Percentiles rank a stretch among this genome's conserved stretches.
These are phyloP conservation scores for Dicentrarchus labrax DNA, from an alignment of 2,113 vertebrate genomes.

Conservation along the genomic window DNA sequence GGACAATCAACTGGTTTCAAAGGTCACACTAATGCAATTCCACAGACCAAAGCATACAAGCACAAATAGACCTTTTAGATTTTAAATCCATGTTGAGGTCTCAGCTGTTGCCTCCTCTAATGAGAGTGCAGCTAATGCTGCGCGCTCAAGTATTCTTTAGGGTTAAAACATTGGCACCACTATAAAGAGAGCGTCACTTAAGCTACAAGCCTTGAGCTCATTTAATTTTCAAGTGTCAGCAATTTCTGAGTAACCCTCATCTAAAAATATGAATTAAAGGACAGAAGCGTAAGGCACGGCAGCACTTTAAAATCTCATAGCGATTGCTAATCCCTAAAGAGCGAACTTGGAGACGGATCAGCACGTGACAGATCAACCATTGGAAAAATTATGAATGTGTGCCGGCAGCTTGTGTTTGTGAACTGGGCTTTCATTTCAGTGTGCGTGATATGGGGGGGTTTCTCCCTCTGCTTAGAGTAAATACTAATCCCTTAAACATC, in stretches of 20 bases:
- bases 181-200: slow-evolving; percentile 57
- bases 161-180: slow-evolving; percentile 52
- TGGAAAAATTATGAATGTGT: slow-evolving; percentile 77
- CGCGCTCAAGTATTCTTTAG: slow-evolving; percentile 23
- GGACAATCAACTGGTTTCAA: slow-evolving; percentile 20
- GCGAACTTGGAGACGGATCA: slow-evolving; percentile 53
- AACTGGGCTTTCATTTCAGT: slow-evolving; percentile 44
- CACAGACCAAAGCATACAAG: slow-evolving; percentile 34
- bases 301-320: slow-evolving; percentile 20
- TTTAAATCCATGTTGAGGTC: slow-evolving; percentile 51
- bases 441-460: slow-evolving; percentile 47
- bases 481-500: slow-evolving; percentile 70
- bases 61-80: slow-evolving; percentile 58
- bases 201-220: slow-evolving; percentile 19
- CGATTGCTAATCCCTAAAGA: slow-evolving; percentile 66
- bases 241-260: slow-evolving; percentile 30
- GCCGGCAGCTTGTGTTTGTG: slow-evolving; percentile 54
- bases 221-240: slow-evolving; percentile 48
- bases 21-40: slow-evolving; percentile 37
- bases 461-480: slow-evolving; percentile 46
- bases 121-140: slow-evolving; percentile 41
- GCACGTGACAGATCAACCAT: slow-evolving; percentile 69
- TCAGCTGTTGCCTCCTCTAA: slow-evolving; percentile 69
- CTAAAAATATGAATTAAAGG: slow-evolving; percentile 75
- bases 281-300: slow-evolving; percentile 9